Conservation (phyloP, 2,797 vertebrate species). For the Graptemys geographica region DNA sequence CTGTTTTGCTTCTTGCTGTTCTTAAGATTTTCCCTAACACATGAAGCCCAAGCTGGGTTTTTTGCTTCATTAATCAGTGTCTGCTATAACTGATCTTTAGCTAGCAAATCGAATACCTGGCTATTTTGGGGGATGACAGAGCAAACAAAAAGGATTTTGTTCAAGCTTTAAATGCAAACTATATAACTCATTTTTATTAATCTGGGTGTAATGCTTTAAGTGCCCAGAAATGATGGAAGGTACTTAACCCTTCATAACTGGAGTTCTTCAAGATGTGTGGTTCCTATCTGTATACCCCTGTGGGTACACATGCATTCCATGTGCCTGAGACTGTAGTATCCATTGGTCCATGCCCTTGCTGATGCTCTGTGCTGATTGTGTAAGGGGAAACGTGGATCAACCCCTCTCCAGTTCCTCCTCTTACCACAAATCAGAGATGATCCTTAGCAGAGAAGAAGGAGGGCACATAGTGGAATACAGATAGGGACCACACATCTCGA, state of each 20-base stretch:
- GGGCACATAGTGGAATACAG: not conserved
- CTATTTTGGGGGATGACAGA: not conserved
- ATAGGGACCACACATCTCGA: not conserved
- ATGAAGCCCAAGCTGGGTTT: slow-evolving; percentile 45
- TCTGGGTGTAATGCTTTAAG: not conserved
- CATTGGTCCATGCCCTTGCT: not conserved
- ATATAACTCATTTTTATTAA: not conserved
- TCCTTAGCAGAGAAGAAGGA: not conserved
- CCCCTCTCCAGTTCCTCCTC: not conserved
- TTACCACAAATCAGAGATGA: not conserved
- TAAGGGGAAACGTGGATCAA: not conserved
- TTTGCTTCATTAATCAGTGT: slow-evolving; percentile 55
- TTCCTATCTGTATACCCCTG: not conserved
- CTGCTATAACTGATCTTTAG: slow-evolving; percentile 21
- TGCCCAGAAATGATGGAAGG: not conserved
- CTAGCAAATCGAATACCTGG: not conserved
- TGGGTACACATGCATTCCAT: not conserved
- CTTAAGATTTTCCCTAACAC: slow-evolving; percentile 43
- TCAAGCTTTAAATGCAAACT: not conserved
- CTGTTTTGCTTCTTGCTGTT: slow-evolving; percentile 5
- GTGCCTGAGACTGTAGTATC: not conserved
- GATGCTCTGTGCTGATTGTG: not conserved
- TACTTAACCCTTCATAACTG: not conserved
- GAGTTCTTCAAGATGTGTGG: not conserved
- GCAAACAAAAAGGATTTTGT: not conserved